Conservation (phyloP, 2,113 vertebrate species). For the Epinephelus moara region DNA sequence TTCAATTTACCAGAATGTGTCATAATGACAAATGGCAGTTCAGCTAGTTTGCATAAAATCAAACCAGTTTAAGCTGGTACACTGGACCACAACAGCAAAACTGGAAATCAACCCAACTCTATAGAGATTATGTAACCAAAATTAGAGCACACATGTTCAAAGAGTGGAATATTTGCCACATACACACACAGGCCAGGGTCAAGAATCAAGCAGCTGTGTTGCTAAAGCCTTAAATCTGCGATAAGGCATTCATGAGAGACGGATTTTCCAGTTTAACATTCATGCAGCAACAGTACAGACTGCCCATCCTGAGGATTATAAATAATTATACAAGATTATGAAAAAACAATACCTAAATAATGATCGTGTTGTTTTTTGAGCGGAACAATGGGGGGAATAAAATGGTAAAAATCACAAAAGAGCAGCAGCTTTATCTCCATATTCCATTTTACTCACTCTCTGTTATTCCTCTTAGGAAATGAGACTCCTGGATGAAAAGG, state of each 20-base stretch:
- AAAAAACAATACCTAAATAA: constrained; percentile 64
- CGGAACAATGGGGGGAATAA: neutral
- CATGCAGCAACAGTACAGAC: constrained; percentile 54
- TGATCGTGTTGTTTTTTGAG: constrained; percentile 31
- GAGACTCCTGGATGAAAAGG: constrained; percentile 47
- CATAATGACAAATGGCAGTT: too few species aligned
- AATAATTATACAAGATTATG: constrained; percentile 80
- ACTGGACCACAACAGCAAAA: too few species aligned
- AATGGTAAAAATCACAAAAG: constrained; percentile 26
- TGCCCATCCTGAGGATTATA: constrained; percentile 71
- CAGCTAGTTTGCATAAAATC: too few species aligned
- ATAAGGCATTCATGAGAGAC: constrained; percentile 62
- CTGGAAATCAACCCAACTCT: too few species aligned
- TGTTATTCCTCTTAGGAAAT: constrained; percentile 27
- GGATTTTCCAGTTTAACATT: constrained; percentile 66
- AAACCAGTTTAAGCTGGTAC: too few species aligned
- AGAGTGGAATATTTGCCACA: constrained; percentile 29
- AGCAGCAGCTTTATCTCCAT: constrained; percentile 14
- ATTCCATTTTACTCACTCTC: neutral
- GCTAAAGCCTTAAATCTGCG: constrained; percentile 68
- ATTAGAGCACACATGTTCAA: constrained; percentile 21
- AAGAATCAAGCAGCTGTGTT: constrained; percentile 61
- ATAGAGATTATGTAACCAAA: constrained; percentile 15
- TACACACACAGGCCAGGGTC: constrained; percentile 30
- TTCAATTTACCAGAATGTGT: too few species aligned